Evolutionary conservation across 2,797 vertebrate genomes (phyloP), one percentile per base, ranked within the genome.

Genomic region (Psittacula derbiana): DNA sequence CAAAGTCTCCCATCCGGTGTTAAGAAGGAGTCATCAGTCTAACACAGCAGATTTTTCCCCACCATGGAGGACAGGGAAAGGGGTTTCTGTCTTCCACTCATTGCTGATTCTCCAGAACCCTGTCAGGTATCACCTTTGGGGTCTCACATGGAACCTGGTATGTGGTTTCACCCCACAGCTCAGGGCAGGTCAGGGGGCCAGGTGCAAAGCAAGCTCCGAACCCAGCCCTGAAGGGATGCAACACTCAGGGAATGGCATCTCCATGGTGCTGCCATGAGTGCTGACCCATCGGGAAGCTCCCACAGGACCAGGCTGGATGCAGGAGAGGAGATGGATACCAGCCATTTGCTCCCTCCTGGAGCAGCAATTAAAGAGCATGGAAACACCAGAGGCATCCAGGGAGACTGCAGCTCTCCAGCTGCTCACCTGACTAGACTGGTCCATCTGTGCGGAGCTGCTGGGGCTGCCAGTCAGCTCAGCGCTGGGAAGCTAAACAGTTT

Each of bases 391-490:
- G 62, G 73, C 3, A 12, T 41, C 61, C 6, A 2, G 28, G 65
- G 66, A 69, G 33, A 13, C 4, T 55, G 38, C 80, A 92, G 41
- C 75, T 65, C 58, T 92, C 67, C 88, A 90, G 87, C 43, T 2
- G 76, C 43, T 80, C 47, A 52, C 71, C 43, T 60, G 84, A 65
- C 46, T 52, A 36, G 62, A 76, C 44, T 38, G 84, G 70, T 72
- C 92, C 90, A 73, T 87, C 88, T 93, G 88, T 71, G 71, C 76
- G 60, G 33, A 93, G 66, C 88, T 93, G 73, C 71, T 91, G 80
- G 75, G 79, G 65, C 95, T 93, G 92, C 73, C 92, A 86, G 16
- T 80, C 86, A 53, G 41, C 91, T 44, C 0, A 1, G 41, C 0
- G 53, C 80, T 86, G 83, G 57, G 74, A 90, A 93, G 57, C 36